Evolutionary conservation across 2,113 vertebrate genomes (phyloP).

Genomic region (Ciconia maguari): DNA sequence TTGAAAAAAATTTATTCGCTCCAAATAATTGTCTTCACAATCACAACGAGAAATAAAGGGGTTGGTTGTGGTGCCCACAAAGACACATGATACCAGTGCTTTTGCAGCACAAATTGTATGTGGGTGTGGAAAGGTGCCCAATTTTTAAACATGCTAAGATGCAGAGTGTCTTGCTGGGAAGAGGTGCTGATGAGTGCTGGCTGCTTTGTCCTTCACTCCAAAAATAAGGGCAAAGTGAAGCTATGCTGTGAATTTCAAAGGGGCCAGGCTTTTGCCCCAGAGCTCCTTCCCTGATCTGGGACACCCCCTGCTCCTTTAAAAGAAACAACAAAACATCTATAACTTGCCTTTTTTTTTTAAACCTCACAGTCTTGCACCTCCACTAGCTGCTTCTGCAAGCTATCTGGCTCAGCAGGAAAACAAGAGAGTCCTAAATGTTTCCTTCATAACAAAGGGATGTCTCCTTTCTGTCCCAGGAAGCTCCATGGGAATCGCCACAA

Average conservation of each 20-base stretch:
- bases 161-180: background rate
- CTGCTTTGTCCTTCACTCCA: slow-evolving; percentile 13
- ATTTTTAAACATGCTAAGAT: background rate
- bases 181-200: background rate
- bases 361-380: background rate
- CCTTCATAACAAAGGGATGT: background rate
- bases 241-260: background rate
- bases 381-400: background rate
- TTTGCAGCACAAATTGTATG: slow-evolving; percentile 24
- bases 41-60: background rate
- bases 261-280: background rate
- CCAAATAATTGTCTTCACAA: background rate
- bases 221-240: background rate
- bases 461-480: background rate
- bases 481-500: background rate
- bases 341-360: background rate
- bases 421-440: background rate
- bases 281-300: background rate
- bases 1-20: background rate
- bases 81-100: background rate
- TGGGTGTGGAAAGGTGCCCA: background rate
- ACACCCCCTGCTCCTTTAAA: background rate
- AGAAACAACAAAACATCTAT: background rate
- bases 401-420: background rate
- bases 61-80: background rate